Evolutionary conservation across 2,113 vertebrate genomes (phyloP), one percentile per base, ranked within the genome.

Genomic region (Emydura subglobosa): DNA sequence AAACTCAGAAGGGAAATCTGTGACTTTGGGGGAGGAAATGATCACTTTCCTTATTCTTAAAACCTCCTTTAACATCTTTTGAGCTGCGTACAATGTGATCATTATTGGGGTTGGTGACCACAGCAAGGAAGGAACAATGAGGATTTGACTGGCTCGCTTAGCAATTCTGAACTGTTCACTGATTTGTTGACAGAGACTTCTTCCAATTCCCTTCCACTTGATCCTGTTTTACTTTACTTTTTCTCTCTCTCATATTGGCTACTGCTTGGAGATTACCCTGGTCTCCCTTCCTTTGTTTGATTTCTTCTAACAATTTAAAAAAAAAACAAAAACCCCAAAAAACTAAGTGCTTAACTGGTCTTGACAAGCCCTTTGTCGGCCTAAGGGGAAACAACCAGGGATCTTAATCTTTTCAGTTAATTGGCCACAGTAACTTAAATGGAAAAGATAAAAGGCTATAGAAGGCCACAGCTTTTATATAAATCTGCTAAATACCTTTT

Each of bases 361-460:
- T 97, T 91, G 86, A 95, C 83, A 44, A 91, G 86, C 57, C 87
- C 21, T 91, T 49, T 81, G 51, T 65, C 87, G 88, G 80, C 94
- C 86, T 1, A 10, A 86, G 50, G 25, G 88, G 84, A 83, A 83
- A 92, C 85, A 95, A 95, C 13, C 90, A 87, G 78, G 89, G 92
- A 93, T 97, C 94, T 95, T 97, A 92, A 94, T 94, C 95, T 91
- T 87, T 88, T 79, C n/a, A 5, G 82, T 94, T 97, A 96, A 97
- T 96, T 98, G 87, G 54, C 95, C 86, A 22, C 24, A 82, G 83
- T 93, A 91, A 91, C 79, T 95, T 96, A 95, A 91, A 85, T 86
- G 85, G 90, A 83, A 86, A 92, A 89, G 86, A 81, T 83, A 87
- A 90, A 54, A 78, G 42, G 50, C 47, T 88, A 74, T 94, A 94